A percentile compares a stretch with the other conserved stretches of the same genome.
Conservation (phyloP, 2,888 invertebrate species). For the Alviniconcha strummeri region DNA sequence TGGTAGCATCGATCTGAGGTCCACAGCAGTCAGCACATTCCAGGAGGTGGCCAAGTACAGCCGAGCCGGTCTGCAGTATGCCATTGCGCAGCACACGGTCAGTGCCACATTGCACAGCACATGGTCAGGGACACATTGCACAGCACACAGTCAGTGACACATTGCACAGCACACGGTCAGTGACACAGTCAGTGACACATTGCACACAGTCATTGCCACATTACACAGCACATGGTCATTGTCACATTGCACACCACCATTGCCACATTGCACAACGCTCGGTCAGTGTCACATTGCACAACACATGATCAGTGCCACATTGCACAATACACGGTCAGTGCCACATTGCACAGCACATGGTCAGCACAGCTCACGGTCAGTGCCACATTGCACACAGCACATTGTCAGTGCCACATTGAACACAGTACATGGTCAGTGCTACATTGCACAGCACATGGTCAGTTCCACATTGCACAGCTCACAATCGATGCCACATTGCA, state of each 20-base stretch:
- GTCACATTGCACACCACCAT: slow-evolving; percentile 74
- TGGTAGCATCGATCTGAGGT: slow-evolving; percentile 58
- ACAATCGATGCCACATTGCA: slow-evolving; percentile 74
- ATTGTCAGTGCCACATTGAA: too few relatives aligned
- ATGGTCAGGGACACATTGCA: slow-evolving; percentile 74
- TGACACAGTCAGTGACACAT: slow-evolving; percentile 44
- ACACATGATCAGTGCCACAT: slow-evolving; percentile 72
- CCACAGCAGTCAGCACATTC: slow-evolving; percentile 66
- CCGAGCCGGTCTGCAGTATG: slow-evolving; percentile 76
- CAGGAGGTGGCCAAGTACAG: slow-evolving; percentile 73
- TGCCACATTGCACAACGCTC: too few relatives aligned
- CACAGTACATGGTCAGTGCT: too few relatives aligned
- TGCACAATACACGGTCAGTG: too few relatives aligned
- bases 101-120: slow-evolving; percentile 74
- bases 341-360: too few relatives aligned
- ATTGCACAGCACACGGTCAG: slow-evolving; percentile 45
- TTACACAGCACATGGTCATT: too few relatives aligned
- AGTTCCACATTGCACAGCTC: slow-evolving; percentile 74
- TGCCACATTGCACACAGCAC: too few relatives aligned
- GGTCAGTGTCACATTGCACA: slow-evolving; percentile 71
- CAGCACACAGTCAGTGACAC: slow-evolving; percentile 75
- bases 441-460: too few relatives aligned
- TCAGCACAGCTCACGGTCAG: too few relatives aligned
- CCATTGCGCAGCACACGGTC: slow-evolving; percentile 77
- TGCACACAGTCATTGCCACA: neutral